A percentile compares a stretch with the other conserved stretches of the same genome.
Evolutionary conservation across 1,140 invertebrate species (phyloP).

Genomic region (Neodiprion pinetum): DNA sequence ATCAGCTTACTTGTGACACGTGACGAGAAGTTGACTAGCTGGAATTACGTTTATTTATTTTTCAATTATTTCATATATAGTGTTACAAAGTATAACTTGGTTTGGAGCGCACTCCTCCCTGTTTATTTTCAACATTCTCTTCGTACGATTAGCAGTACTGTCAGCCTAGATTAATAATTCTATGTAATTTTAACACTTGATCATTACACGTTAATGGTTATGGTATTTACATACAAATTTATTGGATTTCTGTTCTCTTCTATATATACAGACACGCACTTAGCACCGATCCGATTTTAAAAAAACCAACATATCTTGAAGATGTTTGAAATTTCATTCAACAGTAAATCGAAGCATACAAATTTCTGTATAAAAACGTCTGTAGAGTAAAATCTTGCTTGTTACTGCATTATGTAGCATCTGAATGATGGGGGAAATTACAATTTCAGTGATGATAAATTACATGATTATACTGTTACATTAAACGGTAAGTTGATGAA

Average conservation of each 20-base stretch:
- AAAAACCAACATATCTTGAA: not conserved
- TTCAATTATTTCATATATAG: slow-evolving; percentile 40
- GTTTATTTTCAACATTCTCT: slow-evolving; percentile 25
- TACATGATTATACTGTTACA: not conserved
- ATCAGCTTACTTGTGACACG: too few species aligned
- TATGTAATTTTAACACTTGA: slow-evolving; percentile 42
- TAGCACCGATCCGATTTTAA: slow-evolving; percentile 42
- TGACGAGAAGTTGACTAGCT: slow-evolving; percentile 1
- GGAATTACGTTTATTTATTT: slow-evolving; percentile 43
- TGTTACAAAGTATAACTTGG: slow-evolving; percentile 52
- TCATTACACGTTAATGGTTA: slow-evolving; percentile 27
- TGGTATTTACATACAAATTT: slow-evolving; percentile 39
- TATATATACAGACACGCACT: slow-evolving; percentile 45
- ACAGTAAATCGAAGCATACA: too few species aligned
- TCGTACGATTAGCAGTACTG: slow-evolving; percentile 27
- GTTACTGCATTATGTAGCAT: too few species aligned
- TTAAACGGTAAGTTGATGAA: not conserved
- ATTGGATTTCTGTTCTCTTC: slow-evolving; percentile 1
- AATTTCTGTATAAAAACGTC: too few species aligned
- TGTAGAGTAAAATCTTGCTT: too few species aligned
- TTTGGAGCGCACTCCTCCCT: slow-evolving; percentile 25
- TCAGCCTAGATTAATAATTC: slow-evolving; percentile 44
- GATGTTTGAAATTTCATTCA: not conserved
- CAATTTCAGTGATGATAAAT: not conserved
- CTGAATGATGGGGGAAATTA: not conserved